phyloP scores from a whole-genome alignment of 2,797 vertebrate species.

The Onychomys torridus region DNA sequence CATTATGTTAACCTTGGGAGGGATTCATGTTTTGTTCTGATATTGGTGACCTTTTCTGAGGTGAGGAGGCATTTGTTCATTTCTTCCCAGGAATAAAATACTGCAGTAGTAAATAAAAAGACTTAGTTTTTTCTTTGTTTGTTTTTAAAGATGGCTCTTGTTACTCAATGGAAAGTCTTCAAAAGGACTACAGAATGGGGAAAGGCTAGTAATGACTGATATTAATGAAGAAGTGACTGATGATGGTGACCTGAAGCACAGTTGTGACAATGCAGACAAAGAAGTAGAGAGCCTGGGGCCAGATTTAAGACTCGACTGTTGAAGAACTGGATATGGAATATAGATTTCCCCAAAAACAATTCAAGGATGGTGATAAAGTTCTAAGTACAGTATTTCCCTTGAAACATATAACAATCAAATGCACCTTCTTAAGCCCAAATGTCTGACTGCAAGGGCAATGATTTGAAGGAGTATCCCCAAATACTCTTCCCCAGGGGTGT shows the following conservation, averaged over 20 bases:
- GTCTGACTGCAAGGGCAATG: not conserved
- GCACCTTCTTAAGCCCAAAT: not conserved
- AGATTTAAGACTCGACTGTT: constrained; percentile 31
- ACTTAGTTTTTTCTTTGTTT: not conserved
- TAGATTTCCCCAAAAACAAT: not conserved
- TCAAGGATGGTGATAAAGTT: constrained; percentile 19
- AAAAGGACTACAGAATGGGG: not conserved
- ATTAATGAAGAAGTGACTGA: constrained; percentile 15
- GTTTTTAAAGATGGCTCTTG: not conserved
- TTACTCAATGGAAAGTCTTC: not conserved
- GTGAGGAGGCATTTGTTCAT: not conserved
- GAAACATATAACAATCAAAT: constrained; percentile 16
- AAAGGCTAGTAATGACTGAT: not conserved
- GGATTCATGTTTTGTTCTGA: not conserved
- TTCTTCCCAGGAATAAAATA: not conserved
- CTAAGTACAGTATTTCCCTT: not conserved
- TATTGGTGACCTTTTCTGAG: not conserved
- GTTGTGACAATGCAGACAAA: not conserved
- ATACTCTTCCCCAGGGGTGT: not conserved
- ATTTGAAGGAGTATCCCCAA: not conserved
- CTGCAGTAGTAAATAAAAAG: not conserved
- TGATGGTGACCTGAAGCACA: not conserved
- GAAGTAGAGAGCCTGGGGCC: not conserved
- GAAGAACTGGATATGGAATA: constrained; percentile 20
- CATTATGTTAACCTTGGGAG: not conserved